A percentile compares a stretch with the other conserved stretches of the same genome.
Conservation (phyloP, 2,797 vertebrate genomes). For the Danio albolineatus region DNA sequence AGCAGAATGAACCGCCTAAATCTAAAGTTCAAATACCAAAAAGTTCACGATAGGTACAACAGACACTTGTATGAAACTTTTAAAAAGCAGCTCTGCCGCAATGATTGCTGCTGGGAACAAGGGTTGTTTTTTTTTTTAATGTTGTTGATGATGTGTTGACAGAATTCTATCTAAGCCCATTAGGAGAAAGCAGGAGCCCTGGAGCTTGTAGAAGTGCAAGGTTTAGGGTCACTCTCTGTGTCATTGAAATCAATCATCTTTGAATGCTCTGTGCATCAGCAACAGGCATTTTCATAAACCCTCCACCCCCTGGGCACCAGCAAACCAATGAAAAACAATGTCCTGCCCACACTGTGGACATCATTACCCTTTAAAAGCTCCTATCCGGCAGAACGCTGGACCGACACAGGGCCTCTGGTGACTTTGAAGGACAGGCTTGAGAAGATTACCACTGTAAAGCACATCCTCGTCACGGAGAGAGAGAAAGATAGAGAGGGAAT, state of each 20-base stretch:
- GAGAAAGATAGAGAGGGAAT: neutral
- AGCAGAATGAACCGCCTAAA: too few relatives aligned
- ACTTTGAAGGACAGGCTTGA: constrained; percentile 43
- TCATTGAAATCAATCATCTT: constrained; percentile 49
- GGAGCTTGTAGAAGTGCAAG: constrained; percentile 36
- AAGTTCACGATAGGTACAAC: neutral
- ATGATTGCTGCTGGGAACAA: constrained; percentile 13
- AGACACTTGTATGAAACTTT: neutral
- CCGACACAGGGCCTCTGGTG: constrained; percentile 27
- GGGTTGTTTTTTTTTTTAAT: neutral
- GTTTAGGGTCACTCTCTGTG: constrained; percentile 44
- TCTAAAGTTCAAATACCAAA: neutral
- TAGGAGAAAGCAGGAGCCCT: constrained; percentile 30
- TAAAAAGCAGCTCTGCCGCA: neutral
- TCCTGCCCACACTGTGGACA: constrained; percentile 35
- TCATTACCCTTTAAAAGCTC: constrained; percentile 36
- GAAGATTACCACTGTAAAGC: constrained; percentile 47
- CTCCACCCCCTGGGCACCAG: constrained; percentile 16
- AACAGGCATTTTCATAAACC: constrained; percentile 41
- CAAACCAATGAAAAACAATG: constrained; percentile 14
- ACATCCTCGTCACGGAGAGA: constrained; percentile 18
- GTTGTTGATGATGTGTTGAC: constrained; percentile 41
- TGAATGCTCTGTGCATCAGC: constrained; percentile 23
- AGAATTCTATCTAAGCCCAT: constrained; percentile 39
- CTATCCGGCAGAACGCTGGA: constrained; percentile 4